A percentile compares a stretch with the other conserved stretches of the same genome.
These are phyloP conservation scores for Falco peregrinus DNA, from an alignment of 2,797 vertebrate species.

Conservation along the genomic window DNA sequence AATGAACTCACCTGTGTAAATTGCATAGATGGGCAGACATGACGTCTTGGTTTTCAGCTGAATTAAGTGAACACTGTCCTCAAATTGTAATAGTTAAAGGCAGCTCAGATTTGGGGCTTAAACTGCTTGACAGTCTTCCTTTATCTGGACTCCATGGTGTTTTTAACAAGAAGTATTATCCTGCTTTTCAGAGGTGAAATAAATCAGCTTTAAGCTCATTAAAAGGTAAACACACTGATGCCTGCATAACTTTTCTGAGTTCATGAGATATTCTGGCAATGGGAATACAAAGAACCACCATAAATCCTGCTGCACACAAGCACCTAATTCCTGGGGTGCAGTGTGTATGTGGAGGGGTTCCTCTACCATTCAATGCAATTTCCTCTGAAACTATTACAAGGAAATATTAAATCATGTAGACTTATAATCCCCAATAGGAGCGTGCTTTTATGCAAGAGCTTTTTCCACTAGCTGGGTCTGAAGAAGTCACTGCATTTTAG, in stretches of 20 bases:
- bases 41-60: neutral
- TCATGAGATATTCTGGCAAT: constrained; percentile 74
- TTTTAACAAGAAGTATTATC: constrained; percentile 70
- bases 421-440: constrained; percentile 2
- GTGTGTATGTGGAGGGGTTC: neutral
- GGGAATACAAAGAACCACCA: constrained; percentile 43
- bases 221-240: constrained; percentile 74
- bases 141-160: constrained; percentile 39
- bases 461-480: neutral
- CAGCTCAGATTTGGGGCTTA: neutral
- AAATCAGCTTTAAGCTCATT: constrained; percentile 73
- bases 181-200: constrained; percentile 73
- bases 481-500: neutral
- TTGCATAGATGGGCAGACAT: neutral
- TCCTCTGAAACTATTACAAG: constrained; percentile 35
- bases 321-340: neutral
- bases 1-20: neutral
- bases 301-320: constrained; percentile 51
- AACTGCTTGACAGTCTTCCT: neutral
- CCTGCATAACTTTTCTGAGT: constrained; percentile 63
- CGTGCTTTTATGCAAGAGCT: neutral
- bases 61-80: neutral
- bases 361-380: neutral
- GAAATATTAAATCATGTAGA: constrained; percentile 55
- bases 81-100: constrained; percentile 49